Percentiles rank a stretch among this genome's conserved stretches.
Evolutionary conservation across 2,797 vertebrate genomes (phyloP).

Genomic region (Petrocephalus sullivani): DNA sequence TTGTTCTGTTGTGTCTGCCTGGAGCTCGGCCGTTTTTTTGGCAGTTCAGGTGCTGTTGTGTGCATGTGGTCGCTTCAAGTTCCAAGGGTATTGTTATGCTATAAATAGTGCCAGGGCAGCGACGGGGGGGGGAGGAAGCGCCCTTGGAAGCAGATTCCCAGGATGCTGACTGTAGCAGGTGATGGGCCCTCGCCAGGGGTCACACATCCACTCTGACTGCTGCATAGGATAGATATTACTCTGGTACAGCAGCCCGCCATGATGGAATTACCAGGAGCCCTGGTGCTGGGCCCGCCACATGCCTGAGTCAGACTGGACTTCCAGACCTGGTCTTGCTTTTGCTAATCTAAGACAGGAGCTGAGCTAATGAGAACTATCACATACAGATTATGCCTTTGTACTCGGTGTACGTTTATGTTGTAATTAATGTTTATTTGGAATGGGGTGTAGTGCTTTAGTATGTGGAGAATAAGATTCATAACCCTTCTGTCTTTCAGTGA

Average conservation of each 20-base stretch:
- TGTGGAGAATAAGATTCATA: not conserved
- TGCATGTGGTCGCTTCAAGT: not conserved
- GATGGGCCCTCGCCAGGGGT: not conserved
- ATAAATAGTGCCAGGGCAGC: slow-evolving; percentile 65
- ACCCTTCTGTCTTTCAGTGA: not conserved
- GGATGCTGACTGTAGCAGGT: slow-evolving; percentile 30
- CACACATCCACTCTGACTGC: not conserved
- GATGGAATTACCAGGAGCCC: not conserved
- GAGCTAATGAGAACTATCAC: not conserved
- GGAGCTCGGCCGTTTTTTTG: not conserved
- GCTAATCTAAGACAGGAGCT: not conserved
- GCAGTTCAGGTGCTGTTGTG: slow-evolving; percentile 5
- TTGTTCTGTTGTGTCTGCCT: not conserved
- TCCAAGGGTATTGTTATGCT: slow-evolving; percentile 65
- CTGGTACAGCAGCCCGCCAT: not conserved
- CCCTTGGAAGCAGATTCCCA: slow-evolving; percentile 57
- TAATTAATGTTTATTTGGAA: not conserved
- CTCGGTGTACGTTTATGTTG: not conserved
- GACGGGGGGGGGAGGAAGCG: slow-evolving; percentile 68
- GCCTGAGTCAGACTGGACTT: not conserved
- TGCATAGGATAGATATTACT: not conserved
- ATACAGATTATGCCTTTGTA: not conserved
- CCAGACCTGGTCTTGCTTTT: not conserved
- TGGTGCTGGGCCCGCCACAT: not conserved
- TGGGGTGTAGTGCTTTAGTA: not conserved